Conservation (phyloP, 2,888 invertebrate genomes). For the Pandemis cinnamomeana region DNA sequence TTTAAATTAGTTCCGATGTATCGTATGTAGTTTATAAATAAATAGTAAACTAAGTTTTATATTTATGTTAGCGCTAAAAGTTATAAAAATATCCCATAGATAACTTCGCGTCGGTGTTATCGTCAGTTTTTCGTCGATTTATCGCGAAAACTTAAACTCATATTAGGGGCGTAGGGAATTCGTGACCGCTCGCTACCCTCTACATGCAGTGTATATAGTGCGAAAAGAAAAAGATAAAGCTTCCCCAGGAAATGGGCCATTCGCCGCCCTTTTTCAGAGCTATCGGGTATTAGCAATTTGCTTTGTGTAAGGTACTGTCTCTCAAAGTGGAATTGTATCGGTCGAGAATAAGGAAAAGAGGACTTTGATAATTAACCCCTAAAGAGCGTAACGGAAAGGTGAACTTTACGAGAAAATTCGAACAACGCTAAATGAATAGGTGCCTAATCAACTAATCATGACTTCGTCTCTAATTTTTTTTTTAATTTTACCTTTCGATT, state of each 20-base stretch:
- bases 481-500: background rate
- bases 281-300: conserved; percentile 78
- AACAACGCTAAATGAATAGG: conserved; percentile 21
- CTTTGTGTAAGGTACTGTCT: conserved; percentile 70
- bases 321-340: conserved; percentile 63
- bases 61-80: conserved; percentile 2
- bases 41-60: background rate
- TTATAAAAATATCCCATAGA: background rate
- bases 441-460: conserved; percentile 17
- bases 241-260: conserved; percentile 74
- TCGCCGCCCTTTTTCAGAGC: conserved; percentile 69
- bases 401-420: conserved; percentile 35
- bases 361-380: conserved; percentile 69
- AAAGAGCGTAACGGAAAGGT: conserved; percentile 63
- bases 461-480: background rate
- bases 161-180: conserved; percentile 55
- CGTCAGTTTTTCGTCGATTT: conserved; percentile 39
- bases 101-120: conserved; percentile 6
- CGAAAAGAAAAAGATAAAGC: conserved; percentile 70
- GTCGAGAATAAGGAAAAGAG: conserved; percentile 62
- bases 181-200: conserved; percentile 54
- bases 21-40: background rate
- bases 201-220: conserved; percentile 45
- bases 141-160: conserved; percentile 55
- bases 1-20: background rate